Base-by-base conservation (phyloP, 2,888 invertebrate species). In the Coleophora flavipennella region DNA sequence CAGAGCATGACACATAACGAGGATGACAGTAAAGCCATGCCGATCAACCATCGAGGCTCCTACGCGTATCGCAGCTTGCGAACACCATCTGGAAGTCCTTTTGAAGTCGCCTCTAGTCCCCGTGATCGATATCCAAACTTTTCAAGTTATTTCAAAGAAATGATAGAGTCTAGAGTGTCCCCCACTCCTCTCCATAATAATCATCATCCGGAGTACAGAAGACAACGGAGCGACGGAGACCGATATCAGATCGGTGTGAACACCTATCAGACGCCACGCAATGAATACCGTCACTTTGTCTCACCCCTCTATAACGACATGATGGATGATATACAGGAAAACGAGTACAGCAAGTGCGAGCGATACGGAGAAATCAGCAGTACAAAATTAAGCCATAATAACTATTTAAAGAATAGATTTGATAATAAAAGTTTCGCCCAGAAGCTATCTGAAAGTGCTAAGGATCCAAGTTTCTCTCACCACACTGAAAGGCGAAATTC, bases 271-370 rank as follows among this genome's bases (percentile, higher is more conserved):
- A 48, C 61, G 6, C 56, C 74, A 1, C 62, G 71, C 10, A 59
- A 67, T 41, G 81, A 80, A 13, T 72, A 83, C 49, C 85, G 87
- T 34, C 83, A 86, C 38, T 83, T 64, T 44, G 57, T 76, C 2
- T 83, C 83, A 14, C 80, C 83, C 11, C 66, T 85, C 3, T 84
- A 66, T 55, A 73, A 64, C 40, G 84, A 84, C 38, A 68, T 59
- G 12, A 81, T 85, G 84, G 85, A 84, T 44, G 85, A 85, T 45
- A 84, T 81, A 46, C 80, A 81, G 54, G 85, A 85, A 55, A 71
- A 76, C 40, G 83, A 80, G 44, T 83, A 80, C 41, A 78, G 72
- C 44, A 85, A 85, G 59, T 83, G 83, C 47, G 85, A 85, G 39
- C 65, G 65, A 8, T 85, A 85, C 49, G 85, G 85, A 12, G 85